Conservation (phyloP, 2,113 vertebrate species). For the Meleagris gallopavo region DNA sequence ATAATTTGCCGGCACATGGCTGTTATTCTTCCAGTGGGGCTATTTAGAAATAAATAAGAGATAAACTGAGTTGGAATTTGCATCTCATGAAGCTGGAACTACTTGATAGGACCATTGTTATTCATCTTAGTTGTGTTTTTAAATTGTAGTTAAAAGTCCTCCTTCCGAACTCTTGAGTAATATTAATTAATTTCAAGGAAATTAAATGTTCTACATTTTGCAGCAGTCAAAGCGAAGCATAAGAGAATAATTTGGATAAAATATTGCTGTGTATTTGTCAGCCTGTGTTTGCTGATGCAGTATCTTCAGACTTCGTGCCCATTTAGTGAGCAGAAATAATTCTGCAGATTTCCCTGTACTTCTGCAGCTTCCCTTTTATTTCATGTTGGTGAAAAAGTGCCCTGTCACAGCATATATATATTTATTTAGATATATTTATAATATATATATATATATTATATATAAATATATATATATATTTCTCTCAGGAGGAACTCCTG, state of each 20-base stretch:
- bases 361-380: not conserved
- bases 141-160: not conserved
- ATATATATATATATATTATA: no score
- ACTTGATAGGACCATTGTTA: not conserved
- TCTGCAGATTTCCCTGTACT: not conserved
- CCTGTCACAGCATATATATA: not conserved
- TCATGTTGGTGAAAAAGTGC: not conserved
- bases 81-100: not conserved
- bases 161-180: not conserved
- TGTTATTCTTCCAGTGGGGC: not conserved
- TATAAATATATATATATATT: no score
- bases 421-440: no score
- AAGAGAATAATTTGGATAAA: not conserved
- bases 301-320: not conserved
- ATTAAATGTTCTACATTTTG: not conserved
- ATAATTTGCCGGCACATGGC: not conserved
- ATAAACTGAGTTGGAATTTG: conserved; percentile 20
- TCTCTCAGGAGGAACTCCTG: not conserved
- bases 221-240: not conserved
- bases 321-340: not conserved
- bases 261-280: not conserved
- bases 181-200: conserved; percentile 11
- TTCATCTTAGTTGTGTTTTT: not conserved
- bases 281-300: not conserved
- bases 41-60: conserved; percentile 34